A percentile compares a stretch with the other conserved stretches of the same genome.
Evolutionary conservation across 37 sponge, comb jelly and placozoan species (phyloP).

Genomic region (Chondrilla cf. caribensis): DNA sequence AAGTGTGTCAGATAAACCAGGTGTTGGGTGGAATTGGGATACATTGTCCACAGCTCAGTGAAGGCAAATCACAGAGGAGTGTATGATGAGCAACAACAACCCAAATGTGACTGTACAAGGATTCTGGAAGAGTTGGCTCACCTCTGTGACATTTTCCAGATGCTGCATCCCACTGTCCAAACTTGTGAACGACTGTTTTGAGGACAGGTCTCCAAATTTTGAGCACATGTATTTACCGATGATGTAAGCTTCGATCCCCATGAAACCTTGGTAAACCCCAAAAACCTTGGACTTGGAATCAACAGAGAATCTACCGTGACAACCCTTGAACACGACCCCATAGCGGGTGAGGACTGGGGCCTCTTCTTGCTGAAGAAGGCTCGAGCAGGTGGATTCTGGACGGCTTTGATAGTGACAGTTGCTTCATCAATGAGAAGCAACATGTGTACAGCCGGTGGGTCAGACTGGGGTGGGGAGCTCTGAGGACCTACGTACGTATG

Average conservation of each 20-base stretch:
- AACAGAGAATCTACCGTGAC: constrained; percentile 24
- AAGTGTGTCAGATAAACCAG: too few relatives aligned
- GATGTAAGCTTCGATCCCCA: constrained; percentile 28
- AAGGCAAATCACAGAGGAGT: too few relatives aligned
- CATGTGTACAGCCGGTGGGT: constrained; percentile 13
- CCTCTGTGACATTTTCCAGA: background rate
- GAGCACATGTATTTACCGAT: constrained; percentile 56
- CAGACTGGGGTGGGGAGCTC: background rate
- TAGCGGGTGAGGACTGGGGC: constrained; percentile 17
- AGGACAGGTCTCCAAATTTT: background rate
- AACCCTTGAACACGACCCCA: constrained; percentile 44
- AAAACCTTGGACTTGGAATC: constrained; percentile 35
- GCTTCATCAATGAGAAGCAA: background rate
- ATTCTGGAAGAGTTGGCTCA: too few relatives aligned
- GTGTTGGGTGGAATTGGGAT: too few relatives aligned
- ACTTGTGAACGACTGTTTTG: background rate
- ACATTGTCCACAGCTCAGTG: too few relatives aligned
- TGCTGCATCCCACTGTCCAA: too few relatives aligned
- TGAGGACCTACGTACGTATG: background rate
- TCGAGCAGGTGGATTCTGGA: background rate
- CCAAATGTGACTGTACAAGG: too few relatives aligned
- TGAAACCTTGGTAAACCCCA: constrained; percentile 47
- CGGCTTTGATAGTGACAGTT: constrained; percentile 13
- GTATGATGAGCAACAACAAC: too few relatives aligned
- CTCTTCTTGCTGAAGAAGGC: background rate